A percentile compares a stretch with the other conserved stretches of the same genome.
Evolutionary conservation across 2,888 invertebrate species (phyloP).

Genomic region (Polia nebulosa): DNA sequence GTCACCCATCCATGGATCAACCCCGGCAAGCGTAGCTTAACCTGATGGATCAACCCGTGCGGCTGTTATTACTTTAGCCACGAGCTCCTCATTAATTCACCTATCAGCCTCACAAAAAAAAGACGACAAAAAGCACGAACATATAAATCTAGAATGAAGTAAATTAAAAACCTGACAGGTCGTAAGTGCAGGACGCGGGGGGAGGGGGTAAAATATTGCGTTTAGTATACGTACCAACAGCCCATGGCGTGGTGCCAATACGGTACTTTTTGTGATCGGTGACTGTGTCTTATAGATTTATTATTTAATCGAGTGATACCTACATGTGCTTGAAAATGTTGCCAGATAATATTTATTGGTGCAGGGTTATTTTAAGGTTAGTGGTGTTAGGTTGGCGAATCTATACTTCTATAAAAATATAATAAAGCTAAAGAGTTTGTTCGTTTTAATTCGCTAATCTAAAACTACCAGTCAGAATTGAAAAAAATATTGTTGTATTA

Average conservation of each 20-base stretch:
- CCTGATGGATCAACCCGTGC: too few species aligned
- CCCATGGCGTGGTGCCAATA: slow-evolving; percentile 64
- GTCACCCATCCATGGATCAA: too few species aligned
- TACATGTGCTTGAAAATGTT: slow-evolving; percentile 49
- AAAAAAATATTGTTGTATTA: too few species aligned
- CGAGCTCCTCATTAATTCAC: slow-evolving; percentile 44
- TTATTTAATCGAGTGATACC: slow-evolving; percentile 65
- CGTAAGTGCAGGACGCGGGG: slow-evolving; percentile 55
- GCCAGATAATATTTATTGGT: slow-evolving; percentile 6
- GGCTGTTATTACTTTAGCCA: too few species aligned
- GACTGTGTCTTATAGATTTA: slow-evolving; percentile 64
- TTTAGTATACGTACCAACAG: slow-evolving; percentile 66
- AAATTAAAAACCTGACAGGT: slow-evolving; percentile 70
- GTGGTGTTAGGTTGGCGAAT: too few species aligned
- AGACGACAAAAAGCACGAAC: slow-evolving; percentile 43
- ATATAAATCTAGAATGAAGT: slow-evolving; percentile 69
- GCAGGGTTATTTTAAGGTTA: too few species aligned
- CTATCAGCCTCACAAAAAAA: slow-evolving; percentile 12
- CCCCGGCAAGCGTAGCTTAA: too few species aligned
- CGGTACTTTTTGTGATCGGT: slow-evolving; percentile 63
- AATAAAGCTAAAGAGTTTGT: too few species aligned
- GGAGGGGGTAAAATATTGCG: slow-evolving; percentile 66
- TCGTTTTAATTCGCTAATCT: too few species aligned
- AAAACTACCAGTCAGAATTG: too few species aligned
- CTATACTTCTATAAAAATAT: too few species aligned